phyloP scores from a whole-genome alignment of 2,797 vertebrate genomes.

The Halcyon chelicuti region DNA sequence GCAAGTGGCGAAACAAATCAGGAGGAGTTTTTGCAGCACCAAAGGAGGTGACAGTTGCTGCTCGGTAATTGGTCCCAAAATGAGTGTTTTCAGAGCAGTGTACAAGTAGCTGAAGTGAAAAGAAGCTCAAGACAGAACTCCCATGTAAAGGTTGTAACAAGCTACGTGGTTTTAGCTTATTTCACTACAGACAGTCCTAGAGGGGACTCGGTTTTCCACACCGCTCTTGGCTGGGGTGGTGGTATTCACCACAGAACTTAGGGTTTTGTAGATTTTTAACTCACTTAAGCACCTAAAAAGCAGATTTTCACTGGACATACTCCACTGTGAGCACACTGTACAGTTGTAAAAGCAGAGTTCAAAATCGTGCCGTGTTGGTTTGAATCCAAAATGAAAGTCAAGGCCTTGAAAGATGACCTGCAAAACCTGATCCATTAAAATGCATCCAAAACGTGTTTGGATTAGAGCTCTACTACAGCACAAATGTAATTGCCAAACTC shows the following conservation, averaged over 20 bases:
- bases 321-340: not conserved
- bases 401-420: not conserved
- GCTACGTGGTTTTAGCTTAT: accelerated
- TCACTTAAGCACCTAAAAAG: not conserved
- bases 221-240: accelerated
- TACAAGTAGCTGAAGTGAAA: not conserved
- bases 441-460: not conserved
- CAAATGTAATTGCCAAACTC: not conserved
- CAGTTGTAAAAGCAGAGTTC: not conserved
- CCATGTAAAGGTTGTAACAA: not conserved
- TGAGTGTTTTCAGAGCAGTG: not conserved
- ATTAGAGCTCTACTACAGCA: not conserved
- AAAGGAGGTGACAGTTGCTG: not conserved
- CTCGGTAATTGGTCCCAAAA: not conserved
- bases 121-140: not conserved
- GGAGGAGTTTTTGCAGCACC: not conserved
- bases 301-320: not conserved
- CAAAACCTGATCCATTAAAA: not conserved
- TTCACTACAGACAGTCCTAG: not conserved
- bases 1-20: not conserved
- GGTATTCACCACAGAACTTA: not conserved
- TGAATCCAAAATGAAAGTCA: not conserved
- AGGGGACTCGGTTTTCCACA: not conserved
- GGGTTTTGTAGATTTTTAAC: not conserved
- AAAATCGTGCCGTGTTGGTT: not conserved